Conservation (phyloP, 2,888 invertebrate genomes). For the Muschampia plurimacula region DNA sequence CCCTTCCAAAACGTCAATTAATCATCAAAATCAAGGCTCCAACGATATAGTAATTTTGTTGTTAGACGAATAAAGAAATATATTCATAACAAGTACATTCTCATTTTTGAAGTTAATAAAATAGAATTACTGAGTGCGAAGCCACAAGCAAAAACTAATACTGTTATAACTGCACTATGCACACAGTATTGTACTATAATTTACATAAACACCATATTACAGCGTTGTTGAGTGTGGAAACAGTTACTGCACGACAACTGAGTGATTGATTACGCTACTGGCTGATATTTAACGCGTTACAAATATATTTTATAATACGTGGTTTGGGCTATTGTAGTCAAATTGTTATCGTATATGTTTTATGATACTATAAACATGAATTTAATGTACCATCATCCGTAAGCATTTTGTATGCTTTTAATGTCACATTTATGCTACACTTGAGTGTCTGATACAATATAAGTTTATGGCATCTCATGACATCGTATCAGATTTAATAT, state of each 20-base stretch:
- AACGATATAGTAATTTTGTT: too few relatives aligned
- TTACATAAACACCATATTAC: slow-evolving; percentile 9
- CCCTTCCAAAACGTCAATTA: too few relatives aligned
- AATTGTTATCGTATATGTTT: slow-evolving; percentile 21
- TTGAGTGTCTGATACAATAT: slow-evolving; percentile 8
- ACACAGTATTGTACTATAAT: neutral
- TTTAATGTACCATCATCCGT: slow-evolving; percentile 23
- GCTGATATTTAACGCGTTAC: neutral
- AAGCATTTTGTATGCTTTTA: slow-evolving; percentile 22
- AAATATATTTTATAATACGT: slow-evolving; percentile 3
- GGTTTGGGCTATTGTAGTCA: slow-evolving; percentile 3
- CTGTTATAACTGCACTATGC: neutral
- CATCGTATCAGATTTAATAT: neutral
- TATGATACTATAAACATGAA: slow-evolving; percentile 23
- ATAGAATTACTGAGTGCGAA: neutral
- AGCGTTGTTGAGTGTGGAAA: slow-evolving; percentile 1
- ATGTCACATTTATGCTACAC: slow-evolving; percentile 21
- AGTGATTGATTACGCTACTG: slow-evolving; percentile 2
- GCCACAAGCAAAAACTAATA: neutral
- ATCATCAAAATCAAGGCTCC: too few relatives aligned
- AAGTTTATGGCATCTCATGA: neutral
- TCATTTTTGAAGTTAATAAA: too few relatives aligned
- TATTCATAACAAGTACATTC: neutral
- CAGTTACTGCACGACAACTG: neutral
- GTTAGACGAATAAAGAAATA: neutral